phyloP scores from a whole-genome alignment of 1,140 invertebrate genomes.

The Amyelois transitella region DNA sequence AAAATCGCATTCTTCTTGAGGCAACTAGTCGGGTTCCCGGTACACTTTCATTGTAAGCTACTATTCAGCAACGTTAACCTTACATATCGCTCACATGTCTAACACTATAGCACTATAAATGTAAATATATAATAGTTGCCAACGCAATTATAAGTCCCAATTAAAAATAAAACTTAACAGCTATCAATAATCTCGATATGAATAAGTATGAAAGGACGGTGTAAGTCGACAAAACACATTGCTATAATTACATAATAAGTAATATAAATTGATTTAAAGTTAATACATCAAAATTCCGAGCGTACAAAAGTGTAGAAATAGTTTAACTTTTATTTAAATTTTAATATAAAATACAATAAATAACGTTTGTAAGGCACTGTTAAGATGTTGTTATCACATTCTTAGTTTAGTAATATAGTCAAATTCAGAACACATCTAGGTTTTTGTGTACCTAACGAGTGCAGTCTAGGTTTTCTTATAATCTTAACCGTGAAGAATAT shows the following conservation, averaged over 20 bases:
- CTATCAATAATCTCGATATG: slow-evolving; percentile 61
- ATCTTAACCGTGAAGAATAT: slow-evolving; percentile 55
- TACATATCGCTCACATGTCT: not conserved
- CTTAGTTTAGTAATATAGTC: slow-evolving; percentile 26
- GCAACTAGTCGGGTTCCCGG: not conserved
- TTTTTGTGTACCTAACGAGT: slow-evolving; percentile 5
- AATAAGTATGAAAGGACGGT: slow-evolving; percentile 71
- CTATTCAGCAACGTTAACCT: not conserved
- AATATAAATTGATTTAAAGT: slow-evolving; percentile 51
- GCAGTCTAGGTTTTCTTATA: slow-evolving; percentile 55
- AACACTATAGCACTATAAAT: slow-evolving; percentile 36
- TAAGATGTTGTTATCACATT: slow-evolving; percentile 69
- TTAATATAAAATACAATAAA: slow-evolving; percentile 64
- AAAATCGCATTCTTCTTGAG: not conserved
- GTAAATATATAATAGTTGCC: slow-evolving; percentile 49
- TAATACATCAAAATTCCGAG: slow-evolving; percentile 46
- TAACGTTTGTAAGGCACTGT: slow-evolving; percentile 70
- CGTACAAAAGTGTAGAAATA: slow-evolving; percentile 65
- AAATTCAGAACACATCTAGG: not conserved
- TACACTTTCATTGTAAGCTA: not conserved
- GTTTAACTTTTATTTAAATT: slow-evolving; percentile 58
- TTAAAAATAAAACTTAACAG: slow-evolving; percentile 56
- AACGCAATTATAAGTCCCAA: slow-evolving; percentile 46
- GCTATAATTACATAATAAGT: slow-evolving; percentile 54
- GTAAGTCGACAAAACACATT: slow-evolving; percentile 66